phyloP scores from a whole-genome alignment of 2,113 vertebrate species.

The Nothobranchius kuhntae region DNA sequence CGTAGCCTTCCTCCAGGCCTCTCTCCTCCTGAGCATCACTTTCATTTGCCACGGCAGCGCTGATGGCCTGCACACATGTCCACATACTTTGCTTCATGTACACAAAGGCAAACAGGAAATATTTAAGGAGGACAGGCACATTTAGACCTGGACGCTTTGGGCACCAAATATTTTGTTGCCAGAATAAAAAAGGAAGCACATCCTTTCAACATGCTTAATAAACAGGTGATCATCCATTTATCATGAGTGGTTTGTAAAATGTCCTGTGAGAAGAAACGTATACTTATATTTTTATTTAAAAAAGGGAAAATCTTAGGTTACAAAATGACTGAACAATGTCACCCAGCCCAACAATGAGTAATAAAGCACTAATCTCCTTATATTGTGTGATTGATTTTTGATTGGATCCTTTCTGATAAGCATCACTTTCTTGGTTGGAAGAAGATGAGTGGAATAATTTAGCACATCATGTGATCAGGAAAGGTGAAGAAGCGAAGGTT shows the following conservation, averaged over 20 bases:
- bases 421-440: background rate
- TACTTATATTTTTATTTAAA: too few relatives aligned
- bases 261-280: too few relatives aligned
- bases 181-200: too few relatives aligned
- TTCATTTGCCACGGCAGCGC: conserved; percentile 63
- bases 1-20: conserved; percentile 62
- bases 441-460: background rate
- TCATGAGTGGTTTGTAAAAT: too few relatives aligned
- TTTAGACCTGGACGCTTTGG: background rate
- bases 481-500: background rate
- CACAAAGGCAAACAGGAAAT: background rate
- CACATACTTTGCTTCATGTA: background rate
- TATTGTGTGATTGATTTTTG: background rate
- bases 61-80: conserved; percentile 61
- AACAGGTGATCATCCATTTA: too few relatives aligned
- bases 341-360: background rate
- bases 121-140: background rate
- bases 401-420: background rate
- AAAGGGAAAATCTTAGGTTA: too few relatives aligned
- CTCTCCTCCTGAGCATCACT: conserved; percentile 65
- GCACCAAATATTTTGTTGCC: too few relatives aligned
- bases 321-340: background rate
- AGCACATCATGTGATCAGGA: background rate
- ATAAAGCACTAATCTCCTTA: too few relatives aligned
- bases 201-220: too few relatives aligned